phyloP scores from a whole-genome alignment of 2,888 invertebrate species.

The Poecilobothrus nobilitatus region DNA sequence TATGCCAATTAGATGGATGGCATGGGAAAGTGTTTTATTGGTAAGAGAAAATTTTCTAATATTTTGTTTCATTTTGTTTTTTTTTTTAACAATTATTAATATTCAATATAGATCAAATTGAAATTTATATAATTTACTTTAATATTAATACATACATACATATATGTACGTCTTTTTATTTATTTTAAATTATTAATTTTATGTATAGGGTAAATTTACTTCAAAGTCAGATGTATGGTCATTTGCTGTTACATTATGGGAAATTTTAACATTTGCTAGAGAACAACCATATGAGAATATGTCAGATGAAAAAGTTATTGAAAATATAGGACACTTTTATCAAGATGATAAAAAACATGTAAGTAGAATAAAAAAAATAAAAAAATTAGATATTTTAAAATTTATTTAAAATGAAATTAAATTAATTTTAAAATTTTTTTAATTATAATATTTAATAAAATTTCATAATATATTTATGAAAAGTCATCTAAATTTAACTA shows the following conservation, averaged over 20 bases:
- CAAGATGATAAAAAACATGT: constrained; percentile 64
- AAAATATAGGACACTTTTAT: constrained; percentile 72
- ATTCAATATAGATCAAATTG: too few species aligned
- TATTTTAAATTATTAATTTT: too few species aligned
- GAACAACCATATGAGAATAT: constrained; percentile 75
- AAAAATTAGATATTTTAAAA: background rate
- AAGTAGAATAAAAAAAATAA: constrained; percentile 33
- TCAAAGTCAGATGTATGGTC: constrained; percentile 84
- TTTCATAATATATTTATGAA: too few species aligned
- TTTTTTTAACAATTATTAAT: too few species aligned
- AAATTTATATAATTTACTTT: too few species aligned
- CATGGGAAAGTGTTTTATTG: constrained; percentile 73
- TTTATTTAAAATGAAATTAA: too few species aligned
- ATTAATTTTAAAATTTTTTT: too few species aligned
- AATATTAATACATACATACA: too few species aligned
- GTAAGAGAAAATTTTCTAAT: constrained; percentile 47
- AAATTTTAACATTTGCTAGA: constrained; percentile 72
- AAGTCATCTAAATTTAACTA: too few species aligned
- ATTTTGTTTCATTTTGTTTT: constrained; percentile 10
- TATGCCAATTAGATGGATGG: constrained; percentile 80
- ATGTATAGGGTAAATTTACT: constrained; percentile 63
- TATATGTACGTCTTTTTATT: too few species aligned
- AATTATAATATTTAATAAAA: too few species aligned
- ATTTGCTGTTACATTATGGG: constrained; percentile 81
- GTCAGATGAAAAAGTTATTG: constrained; percentile 71